Base-by-base conservation (phyloP, 2,113 vertebrate species). In the Syngnathus scovelli region DNA sequence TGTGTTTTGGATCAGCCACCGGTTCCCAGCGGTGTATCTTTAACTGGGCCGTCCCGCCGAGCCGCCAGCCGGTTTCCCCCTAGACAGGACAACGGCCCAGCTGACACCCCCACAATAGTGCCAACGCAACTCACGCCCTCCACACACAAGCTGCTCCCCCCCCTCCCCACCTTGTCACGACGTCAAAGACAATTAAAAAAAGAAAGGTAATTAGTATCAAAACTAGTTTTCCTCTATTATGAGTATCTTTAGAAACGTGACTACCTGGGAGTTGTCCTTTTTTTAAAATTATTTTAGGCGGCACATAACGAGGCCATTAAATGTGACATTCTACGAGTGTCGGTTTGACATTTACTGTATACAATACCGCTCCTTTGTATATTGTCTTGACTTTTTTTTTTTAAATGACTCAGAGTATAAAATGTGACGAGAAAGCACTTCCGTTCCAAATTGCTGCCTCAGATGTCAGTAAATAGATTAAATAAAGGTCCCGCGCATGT, bases 31-130 rank as follows among this genome's bases (percentile, higher is more conserved):
- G 92, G 93, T 93, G 94, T 92, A 70, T 87, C 80, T 93, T 85
- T 92, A 95, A 95, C 93, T 94, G 92, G 93, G 93, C 91, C 92
- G 93, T 95, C 95, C 95, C 78, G 92, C 93, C 89, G 93, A 85
- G 95, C 94, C 92, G 94, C 93, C 96, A 98, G 94, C 90, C 94
- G 96, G 95, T 94, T 91, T 90, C 92, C 85, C 89, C 60, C 58
- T 8, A 91, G 91, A 92, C 90, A 91, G 94, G 94, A 95, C 94
- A 93, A 94, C 91, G 94, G 93, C 93, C 94, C 95, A 96, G 93
- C 92, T 95, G 95, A 97, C 92, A 86, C 92, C 91, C 93, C 92
- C 90, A 92, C 90, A 84, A 91, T 90, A 84, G 90, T 91, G 91
- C 93, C 94, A 95, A 93, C 93, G 92, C 91, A 85, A 91, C 81